Percentiles rank a stretch among this genome's conserved stretches.
These are phyloP conservation scores for Oenanthe melanoleuca DNA, from an alignment of 2,113 vertebrate genomes.

Conservation along the genomic window DNA sequence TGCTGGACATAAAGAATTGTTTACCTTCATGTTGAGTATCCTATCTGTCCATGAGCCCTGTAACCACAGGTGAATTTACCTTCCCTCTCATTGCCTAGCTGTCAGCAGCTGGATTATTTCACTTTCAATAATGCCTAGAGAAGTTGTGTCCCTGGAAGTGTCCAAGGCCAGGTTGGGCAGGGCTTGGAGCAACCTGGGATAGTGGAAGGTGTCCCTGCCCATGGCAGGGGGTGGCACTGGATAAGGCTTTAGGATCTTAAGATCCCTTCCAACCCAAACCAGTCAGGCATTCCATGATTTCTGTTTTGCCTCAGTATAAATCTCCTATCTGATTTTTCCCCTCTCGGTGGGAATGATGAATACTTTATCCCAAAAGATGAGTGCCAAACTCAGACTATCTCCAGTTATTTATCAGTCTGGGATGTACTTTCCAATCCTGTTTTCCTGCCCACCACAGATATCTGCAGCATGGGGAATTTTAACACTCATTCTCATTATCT, in stretches of 20 bases:
- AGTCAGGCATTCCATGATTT: neutral
- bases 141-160: neutral
- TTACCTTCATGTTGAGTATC: rapidly evolving
- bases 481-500: neutral
- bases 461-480: neutral
- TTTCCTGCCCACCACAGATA: neutral
- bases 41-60: neutral
- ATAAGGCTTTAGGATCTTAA: neutral
- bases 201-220: neutral
- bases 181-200: neutral
- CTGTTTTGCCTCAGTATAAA: neutral
- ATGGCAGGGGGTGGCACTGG: neutral
- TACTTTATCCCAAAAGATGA: neutral
- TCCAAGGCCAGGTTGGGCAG: rapidly evolving
- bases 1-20: neutral
- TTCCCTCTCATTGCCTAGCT: neutral
- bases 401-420: neutral
- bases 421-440: neutral
- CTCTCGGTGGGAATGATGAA: neutral
- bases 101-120: neutral
- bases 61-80: neutral
- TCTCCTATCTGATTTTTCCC: neutral
- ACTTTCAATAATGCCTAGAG: neutral
- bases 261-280: neutral
- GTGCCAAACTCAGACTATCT: neutral